These are phyloP conservation scores for Pituophis catenifer DNA, from an alignment of 2,113 vertebrate genomes.

Conservation along the genomic window DNA sequence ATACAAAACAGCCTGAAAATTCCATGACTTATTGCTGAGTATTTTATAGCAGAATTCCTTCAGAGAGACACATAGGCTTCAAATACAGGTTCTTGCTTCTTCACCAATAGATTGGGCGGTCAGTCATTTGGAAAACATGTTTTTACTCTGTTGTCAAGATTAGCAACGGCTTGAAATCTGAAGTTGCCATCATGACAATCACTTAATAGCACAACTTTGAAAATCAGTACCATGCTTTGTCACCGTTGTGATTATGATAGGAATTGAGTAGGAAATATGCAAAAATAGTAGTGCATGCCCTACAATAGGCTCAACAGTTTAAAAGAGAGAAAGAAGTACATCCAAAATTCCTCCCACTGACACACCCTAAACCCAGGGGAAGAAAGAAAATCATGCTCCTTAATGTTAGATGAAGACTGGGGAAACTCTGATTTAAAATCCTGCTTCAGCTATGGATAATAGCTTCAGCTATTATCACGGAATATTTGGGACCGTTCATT, in stretches of 20 bases:
- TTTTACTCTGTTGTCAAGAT: not conserved
- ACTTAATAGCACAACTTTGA: not conserved
- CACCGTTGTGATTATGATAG: not conserved
- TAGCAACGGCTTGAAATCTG: not conserved
- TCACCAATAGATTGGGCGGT: not conserved
- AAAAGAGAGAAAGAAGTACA: not conserved
- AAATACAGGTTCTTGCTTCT: not conserved
- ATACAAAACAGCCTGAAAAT: not conserved
- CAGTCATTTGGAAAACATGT: not conserved
- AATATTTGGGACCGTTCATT: not conserved
- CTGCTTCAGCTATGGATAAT: not conserved
- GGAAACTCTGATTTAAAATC: not conserved
- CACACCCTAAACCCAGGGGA: not conserved
- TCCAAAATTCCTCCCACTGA: not conserved
- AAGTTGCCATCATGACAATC: not conserved
- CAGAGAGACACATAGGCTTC: not conserved
- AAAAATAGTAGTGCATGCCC: not conserved
- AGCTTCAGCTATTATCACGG: not conserved
- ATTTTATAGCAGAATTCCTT: not conserved
- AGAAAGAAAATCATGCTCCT: not conserved
- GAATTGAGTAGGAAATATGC: not conserved
- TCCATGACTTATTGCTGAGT: not conserved
- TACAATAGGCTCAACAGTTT: not conserved
- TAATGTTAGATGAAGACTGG: not conserved
- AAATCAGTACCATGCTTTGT: not conserved